phyloP scores from a whole-genome alignment of 2,113 vertebrate species.

The Cariama cristata region DNA sequence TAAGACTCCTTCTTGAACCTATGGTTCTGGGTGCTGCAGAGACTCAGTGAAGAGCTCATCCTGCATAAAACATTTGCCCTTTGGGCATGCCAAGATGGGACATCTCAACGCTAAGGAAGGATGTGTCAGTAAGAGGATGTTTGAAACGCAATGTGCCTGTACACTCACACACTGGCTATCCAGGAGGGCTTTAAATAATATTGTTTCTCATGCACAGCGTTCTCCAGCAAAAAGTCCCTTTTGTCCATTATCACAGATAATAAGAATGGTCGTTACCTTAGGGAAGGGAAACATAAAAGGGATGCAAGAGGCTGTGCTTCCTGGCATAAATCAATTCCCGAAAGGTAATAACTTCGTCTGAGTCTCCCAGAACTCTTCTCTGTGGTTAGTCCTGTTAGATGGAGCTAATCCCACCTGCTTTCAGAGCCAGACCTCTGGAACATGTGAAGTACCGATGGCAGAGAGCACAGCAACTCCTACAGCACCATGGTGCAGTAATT shows the following conservation, averaged over 20 bases:
- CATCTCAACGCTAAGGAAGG: background rate
- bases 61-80: background rate
- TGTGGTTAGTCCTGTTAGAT: background rate
- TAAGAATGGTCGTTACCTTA: background rate
- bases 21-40: background rate
- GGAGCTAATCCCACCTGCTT: background rate
- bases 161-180: background rate
- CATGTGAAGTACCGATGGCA: background rate
- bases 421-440: background rate
- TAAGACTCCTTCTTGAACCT: background rate
- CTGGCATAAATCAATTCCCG: background rate
- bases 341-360: background rate
- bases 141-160: background rate
- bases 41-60: background rate
- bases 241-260: background rate
- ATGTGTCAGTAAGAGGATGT: background rate
- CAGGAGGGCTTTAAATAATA: background rate
- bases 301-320: background rate
- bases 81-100: background rate
- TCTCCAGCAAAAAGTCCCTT: background rate
- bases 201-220: background rate
- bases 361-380: background rate
- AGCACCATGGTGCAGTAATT: background rate
- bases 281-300: background rate
- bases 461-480: background rate